Base-by-base conservation (phyloP, 2,888 invertebrate species). In the Matsumyia berberina region DNA sequence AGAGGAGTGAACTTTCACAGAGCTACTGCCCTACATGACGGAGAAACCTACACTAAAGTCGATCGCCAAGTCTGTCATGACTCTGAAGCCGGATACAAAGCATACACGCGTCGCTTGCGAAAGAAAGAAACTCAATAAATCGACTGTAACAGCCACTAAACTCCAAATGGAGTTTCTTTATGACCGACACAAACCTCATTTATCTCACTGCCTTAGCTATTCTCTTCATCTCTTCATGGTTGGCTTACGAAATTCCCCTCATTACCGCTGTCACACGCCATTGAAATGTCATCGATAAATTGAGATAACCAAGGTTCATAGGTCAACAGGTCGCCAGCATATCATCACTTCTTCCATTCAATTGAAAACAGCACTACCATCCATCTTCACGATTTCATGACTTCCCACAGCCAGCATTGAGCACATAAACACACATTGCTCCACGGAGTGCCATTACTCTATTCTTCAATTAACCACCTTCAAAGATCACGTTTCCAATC, bases 401-500 rank as follows among this genome's bases (percentile, higher is more conserved):
- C 55, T 67, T 81, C 55, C 46, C 58, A 60, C 67, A 53, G n/a
- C 29, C 15, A 35, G n/a, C 11, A n/a, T n/a, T n/a, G n/a, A n/a
- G n/a, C n/a, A n/a, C n/a, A n/a, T n/a, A 17, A n/a, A 0, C 42
- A 6, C 17, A 49, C 19, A 19, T 9, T 15, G 46, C 46, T 12
- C 19, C 35, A 19, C 66, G 24, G 15, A 24, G 44, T 78, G 49
- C 64, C 77, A 80, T 53, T 62, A 70, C 46, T 81, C 60, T 66
- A 70, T 46, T 78, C 69, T 44, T 73, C 49, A 57, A 79, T 62
- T 67, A 79, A 57, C 62, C 73, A 79, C 83, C 79, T 73, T 79
- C 73, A 69, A 60, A 57, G 62, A 83, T 83, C 83, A 83, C 83
- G 83, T 83, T 83, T 83, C 49, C 57, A 83, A 35, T 66, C 51